A percentile compares a stretch with the other conserved stretches of the same genome.
Conservation (phyloP, 2,888 invertebrate genomes). For the Hypena proboscidalis region DNA sequence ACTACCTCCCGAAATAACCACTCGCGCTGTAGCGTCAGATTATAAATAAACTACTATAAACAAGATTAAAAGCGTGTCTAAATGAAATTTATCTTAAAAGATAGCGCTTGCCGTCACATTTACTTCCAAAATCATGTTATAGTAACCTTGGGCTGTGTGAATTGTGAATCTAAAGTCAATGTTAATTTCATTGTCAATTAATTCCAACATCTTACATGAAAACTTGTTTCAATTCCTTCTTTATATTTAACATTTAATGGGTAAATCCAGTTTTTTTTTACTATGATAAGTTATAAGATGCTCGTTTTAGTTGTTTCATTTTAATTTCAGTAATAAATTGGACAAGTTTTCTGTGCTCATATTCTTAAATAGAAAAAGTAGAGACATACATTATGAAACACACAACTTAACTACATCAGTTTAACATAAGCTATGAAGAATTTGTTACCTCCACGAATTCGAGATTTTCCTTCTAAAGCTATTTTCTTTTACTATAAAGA, state of each 20-base stretch:
- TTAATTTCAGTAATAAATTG: too few species aligned
- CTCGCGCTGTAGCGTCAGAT: constrained; percentile 57
- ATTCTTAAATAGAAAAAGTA: too few species aligned
- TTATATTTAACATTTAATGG: too few species aligned
- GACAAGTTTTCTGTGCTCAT: too few species aligned
- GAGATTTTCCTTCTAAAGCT: constrained; percentile 15
- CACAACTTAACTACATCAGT: too few species aligned
- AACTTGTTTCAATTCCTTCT: too few species aligned
- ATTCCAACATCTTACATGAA: too few species aligned
- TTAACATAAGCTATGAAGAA: too few species aligned
- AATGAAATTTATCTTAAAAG: constrained; percentile 34
- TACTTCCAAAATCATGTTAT: constrained; percentile 1
- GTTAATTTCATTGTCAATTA: constrained; percentile 5
- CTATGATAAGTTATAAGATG: too few species aligned
- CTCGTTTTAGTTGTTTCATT: too few species aligned
- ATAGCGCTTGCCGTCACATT: constrained; percentile 14
- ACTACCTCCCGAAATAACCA: constrained; percentile 72
- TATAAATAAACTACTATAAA: constrained; percentile 67
- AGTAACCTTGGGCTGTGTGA: constrained; percentile 10
- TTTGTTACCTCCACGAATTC: constrained; percentile 11
- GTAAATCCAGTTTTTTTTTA: too few species aligned
- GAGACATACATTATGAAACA: too few species aligned
- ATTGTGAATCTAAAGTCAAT: constrained; percentile 13
- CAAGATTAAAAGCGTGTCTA: constrained; percentile 62
- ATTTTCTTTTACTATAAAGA: constrained; percentile 27